phyloP scores from a whole-genome alignment of 2,888 invertebrate genomes.

The Amiota minor region DNA sequence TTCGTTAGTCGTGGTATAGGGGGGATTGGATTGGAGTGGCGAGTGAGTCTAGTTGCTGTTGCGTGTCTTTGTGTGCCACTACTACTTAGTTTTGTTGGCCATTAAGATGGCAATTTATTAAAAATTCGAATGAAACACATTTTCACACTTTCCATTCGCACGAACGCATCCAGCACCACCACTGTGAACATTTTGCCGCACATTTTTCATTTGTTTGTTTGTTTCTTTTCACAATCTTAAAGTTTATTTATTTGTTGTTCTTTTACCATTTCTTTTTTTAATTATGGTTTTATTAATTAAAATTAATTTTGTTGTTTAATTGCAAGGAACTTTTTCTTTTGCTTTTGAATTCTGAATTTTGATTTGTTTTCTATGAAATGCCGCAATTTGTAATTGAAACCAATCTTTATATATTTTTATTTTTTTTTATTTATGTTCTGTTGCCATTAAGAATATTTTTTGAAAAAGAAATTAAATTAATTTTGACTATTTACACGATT shows the following conservation, averaged over 20 bases:
- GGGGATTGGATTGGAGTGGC: too few relatives aligned
- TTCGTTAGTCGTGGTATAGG: too few relatives aligned
- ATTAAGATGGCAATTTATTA: slow-evolving; percentile 37
- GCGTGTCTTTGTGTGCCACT: slow-evolving; percentile 15
- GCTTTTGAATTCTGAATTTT: slow-evolving; percentile 17
- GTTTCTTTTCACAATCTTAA: slow-evolving; percentile 32
- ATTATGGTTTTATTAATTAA: neutral
- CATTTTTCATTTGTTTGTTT: neutral
- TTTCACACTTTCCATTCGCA: slow-evolving; percentile 23
- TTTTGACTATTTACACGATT: too few relatives aligned
- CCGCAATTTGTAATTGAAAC: slow-evolving; percentile 16
- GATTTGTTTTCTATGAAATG: slow-evolving; percentile 25
- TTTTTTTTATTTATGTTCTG: too few relatives aligned
- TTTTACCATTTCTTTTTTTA: slow-evolving; percentile 5
- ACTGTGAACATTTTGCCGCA: slow-evolving; percentile 1
- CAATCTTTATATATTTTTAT: too few relatives aligned
- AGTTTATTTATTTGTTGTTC: slow-evolving; percentile 36
- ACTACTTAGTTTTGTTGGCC: slow-evolving; percentile 2
- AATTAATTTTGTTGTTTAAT: neutral
- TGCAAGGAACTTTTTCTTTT: neutral
- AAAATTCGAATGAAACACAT: slow-evolving; percentile 40
- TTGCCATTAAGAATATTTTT: too few relatives aligned
- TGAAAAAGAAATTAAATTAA: too few relatives aligned
- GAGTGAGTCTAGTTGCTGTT: neutral
- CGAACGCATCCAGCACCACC: neutral